Evolutionary conservation across 1,140 invertebrate species (phyloP).

Genomic region (Parasteatoda tepidariorum): DNA sequence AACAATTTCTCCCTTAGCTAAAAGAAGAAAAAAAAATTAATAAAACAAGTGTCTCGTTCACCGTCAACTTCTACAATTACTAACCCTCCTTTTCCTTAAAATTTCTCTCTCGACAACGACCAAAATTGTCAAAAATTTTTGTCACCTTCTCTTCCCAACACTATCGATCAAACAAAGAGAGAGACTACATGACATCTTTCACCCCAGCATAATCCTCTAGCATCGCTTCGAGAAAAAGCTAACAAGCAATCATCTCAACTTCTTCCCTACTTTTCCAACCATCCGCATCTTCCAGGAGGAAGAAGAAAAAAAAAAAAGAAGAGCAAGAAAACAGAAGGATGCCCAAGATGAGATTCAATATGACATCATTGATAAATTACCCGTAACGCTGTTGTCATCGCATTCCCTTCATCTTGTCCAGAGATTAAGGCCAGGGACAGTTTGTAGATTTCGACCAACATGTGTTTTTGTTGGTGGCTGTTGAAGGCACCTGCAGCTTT

Average conservation of each 20-base stretch:
- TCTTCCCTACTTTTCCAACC: not conserved
- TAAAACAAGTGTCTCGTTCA: too few species aligned
- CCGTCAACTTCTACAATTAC: too few species aligned
- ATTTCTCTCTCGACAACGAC: too few species aligned
- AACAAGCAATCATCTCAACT: slow-evolving; percentile 10
- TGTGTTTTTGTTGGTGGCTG: too few species aligned
- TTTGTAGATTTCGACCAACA: too few species aligned
- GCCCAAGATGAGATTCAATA: slow-evolving; percentile 47
- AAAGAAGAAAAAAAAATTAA: too few species aligned
- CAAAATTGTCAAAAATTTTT: too few species aligned
- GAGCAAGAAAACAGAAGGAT: not conserved
- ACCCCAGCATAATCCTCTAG: slow-evolving; percentile 14
- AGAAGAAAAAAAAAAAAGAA: not conserved
- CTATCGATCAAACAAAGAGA: slow-evolving; percentile 7
- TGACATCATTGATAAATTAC: slow-evolving; percentile 59
- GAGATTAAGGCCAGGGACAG: not conserved
- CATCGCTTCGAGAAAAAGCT: slow-evolving; percentile 15
- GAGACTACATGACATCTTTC: slow-evolving; percentile 23
- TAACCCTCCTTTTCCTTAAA: too few species aligned
- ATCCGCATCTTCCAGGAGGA: not conserved
- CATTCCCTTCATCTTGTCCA: not conserved
- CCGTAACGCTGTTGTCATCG: slow-evolving; percentile 33
- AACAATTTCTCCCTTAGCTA: too few species aligned
- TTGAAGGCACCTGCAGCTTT: too few species aligned
- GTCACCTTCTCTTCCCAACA: not conserved